Evolutionary conservation across 92 coral and sea anemone species (phyloP).

Genomic region (Palythoa heliodiscus): DNA sequence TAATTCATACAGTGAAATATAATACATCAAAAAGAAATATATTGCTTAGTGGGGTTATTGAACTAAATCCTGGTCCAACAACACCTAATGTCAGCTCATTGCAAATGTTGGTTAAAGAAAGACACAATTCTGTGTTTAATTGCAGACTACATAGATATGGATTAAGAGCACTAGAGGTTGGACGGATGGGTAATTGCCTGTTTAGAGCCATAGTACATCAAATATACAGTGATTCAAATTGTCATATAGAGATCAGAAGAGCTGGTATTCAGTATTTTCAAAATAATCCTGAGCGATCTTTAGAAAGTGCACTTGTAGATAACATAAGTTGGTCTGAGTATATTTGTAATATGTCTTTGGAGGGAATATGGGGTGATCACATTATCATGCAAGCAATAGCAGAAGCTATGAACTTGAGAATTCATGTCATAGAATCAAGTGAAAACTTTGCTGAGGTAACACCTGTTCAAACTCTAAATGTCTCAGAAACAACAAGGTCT

Average conservation of each 20-base stretch:
- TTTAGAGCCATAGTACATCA: constrained; percentile 56
- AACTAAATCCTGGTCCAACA: constrained; percentile 36
- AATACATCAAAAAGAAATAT: constrained; percentile 6
- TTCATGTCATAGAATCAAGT: constrained; percentile 16
- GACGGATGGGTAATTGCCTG: constrained; percentile 47
- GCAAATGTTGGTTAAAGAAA: neutral
- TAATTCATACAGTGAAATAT: no score
- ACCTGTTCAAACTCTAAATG: constrained; percentile 1
- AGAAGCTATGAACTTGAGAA: constrained; percentile 25
- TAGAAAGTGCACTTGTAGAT: constrained; percentile 36
- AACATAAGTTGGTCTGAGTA: constrained; percentile 13
- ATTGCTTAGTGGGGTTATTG: constrained; percentile 40
- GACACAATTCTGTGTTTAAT: constrained; percentile 24
- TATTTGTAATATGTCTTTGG: neutral
- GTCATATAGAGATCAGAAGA: constrained; percentile 5
- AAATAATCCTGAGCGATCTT: constrained; percentile 17
- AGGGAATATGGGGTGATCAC: constrained; percentile 38
- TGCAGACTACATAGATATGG: constrained; percentile 31
- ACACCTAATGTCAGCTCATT: constrained; percentile 23
- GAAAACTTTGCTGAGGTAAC: neutral
- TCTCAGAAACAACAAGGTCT: constrained; percentile 6
- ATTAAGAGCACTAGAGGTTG: constrained; percentile 35
- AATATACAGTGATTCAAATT: constrained; percentile 29
- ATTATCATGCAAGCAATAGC: constrained; percentile 47
- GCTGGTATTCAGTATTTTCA: constrained; percentile 13